phyloP scores from a whole-genome alignment of 2,113 vertebrate genomes.

The Saccopteryx bilineata region DNA sequence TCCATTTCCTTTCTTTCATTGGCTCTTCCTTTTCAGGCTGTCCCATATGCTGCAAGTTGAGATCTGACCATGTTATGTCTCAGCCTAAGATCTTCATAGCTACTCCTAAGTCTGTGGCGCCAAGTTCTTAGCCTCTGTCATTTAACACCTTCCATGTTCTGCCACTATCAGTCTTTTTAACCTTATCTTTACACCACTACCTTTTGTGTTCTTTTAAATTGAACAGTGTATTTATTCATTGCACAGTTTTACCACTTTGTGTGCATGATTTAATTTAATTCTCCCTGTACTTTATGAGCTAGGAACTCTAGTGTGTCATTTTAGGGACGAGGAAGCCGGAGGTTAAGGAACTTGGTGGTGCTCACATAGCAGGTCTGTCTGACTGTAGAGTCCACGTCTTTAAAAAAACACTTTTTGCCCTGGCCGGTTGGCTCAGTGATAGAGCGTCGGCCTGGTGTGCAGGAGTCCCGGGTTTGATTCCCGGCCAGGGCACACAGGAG shows the following conservation, averaged over 20 bases:
- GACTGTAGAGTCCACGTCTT: neutral
- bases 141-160: slow-evolving; percentile 12
- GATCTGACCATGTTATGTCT: neutral
- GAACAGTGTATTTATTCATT: slow-evolving; percentile 25
- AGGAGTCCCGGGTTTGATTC: too few species aligned
- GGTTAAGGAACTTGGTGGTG: neutral
- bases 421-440: too few species aligned
- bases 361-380: neutral
- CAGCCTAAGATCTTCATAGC: neutral
- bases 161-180: slow-evolving; percentile 21
- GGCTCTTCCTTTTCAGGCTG: neutral
- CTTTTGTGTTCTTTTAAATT: slow-evolving; percentile 36
- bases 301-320: neutral
- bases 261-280: slow-evolving; percentile 4
- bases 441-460: too few species aligned
- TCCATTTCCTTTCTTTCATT: neutral
- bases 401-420: neutral
- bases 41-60: neutral
- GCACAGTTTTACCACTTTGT: slow-evolving; percentile 13
- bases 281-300: neutral
- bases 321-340: slow-evolving; percentile 15
- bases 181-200: neutral
- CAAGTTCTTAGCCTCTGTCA: neutral
- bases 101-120: neutral
- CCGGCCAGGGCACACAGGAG: too few species aligned